Base-by-base conservation (phyloP, 2,113 vertebrate species). In the Neodon shergylaensis region DNA sequence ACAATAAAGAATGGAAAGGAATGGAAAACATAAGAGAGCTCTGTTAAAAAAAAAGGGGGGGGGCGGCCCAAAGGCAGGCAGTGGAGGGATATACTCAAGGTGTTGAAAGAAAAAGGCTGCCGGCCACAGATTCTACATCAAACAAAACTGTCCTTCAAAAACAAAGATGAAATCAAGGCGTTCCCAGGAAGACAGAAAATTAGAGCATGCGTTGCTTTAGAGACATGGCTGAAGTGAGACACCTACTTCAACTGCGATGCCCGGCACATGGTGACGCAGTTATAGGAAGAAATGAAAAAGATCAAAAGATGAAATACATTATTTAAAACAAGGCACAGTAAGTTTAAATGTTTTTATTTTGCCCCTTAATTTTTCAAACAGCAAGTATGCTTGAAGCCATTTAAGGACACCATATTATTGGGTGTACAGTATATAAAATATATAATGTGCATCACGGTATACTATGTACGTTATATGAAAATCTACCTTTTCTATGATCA, bases 81-180 rank as follows among this genome's bases (percentile, higher is more conserved):
- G 65, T 47, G n/a, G 52, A 85, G 66, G 54, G 79, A 78, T 44
- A 63, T 42, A 78, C 5, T 90, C 42, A 82, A 91, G 28, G 44
- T 88, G 58, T 39, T 61, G 39, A 91, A 85, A 78, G 93, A 76
- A 83, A 93, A 84, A 76, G 49, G 63, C 19, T 70, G n/a, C 49
- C 39, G 61, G 49, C 61, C 47, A 82, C 65, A 36, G 68, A 77
- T 54, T 90, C 39, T 86, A 31, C 86, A 68, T 70, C 61, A 87
- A 79, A 74, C 9, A 92, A 87, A 92, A 83, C 3, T 63, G 52
- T 42, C 19, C 16, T 92, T 94, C 63, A 93, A 65, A 96, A 95
- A 87, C 33, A 91, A 72, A 92, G 31, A 21, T 44, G 16, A 93
- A 87, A 94, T 94, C 95, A 84, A 97, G 91, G 68, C 2, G 44